Conservation (phyloP, 1,140 invertebrate species). For the Helicoverpa zea region DNA sequence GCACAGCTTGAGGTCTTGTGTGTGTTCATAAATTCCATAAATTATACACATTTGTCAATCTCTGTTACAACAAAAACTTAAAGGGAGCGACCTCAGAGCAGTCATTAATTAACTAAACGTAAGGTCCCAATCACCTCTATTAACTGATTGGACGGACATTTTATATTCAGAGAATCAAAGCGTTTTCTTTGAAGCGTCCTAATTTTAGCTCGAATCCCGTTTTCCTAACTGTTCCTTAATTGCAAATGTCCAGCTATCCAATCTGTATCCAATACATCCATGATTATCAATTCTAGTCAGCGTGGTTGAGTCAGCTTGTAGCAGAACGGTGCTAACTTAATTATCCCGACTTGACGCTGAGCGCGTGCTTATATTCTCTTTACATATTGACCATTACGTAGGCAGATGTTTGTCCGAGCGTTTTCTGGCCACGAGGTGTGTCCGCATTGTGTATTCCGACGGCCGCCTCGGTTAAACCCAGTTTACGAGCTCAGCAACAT, state of each 20-base stretch:
- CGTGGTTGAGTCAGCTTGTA: constrained; percentile 39
- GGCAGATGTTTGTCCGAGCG: constrained; percentile 32
- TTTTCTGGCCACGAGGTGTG: constrained; percentile 20
- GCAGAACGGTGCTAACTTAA: constrained; percentile 46
- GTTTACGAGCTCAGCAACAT: constrained; percentile 31
- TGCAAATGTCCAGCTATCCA: constrained; percentile 21
- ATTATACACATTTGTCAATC: constrained; percentile 42
- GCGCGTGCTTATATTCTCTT: constrained; percentile 40
- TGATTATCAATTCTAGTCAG: constrained; percentile 46
- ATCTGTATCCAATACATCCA: constrained; percentile 25
- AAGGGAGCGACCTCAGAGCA: neutral
- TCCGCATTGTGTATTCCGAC: constrained; percentile 20
- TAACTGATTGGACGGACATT: constrained; percentile 22
- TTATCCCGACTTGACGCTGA: constrained; percentile 35
- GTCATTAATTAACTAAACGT: constrained; percentile 22
- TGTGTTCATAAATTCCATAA: constrained; percentile 43
- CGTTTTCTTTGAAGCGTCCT: constrained; percentile 29
- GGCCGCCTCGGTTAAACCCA: constrained; percentile 27
- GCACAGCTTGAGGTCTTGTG: constrained; percentile 44
- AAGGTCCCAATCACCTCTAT: constrained; percentile 20
- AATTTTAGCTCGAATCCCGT: constrained; percentile 5
- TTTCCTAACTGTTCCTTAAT: constrained; percentile 19
- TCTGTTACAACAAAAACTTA: constrained; percentile 15
- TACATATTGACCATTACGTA: constrained; percentile 41
- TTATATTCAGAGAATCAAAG: constrained; percentile 10